Conservation (phyloP, 2,888 invertebrate species). For the Brachyopa scutellaris region DNA sequence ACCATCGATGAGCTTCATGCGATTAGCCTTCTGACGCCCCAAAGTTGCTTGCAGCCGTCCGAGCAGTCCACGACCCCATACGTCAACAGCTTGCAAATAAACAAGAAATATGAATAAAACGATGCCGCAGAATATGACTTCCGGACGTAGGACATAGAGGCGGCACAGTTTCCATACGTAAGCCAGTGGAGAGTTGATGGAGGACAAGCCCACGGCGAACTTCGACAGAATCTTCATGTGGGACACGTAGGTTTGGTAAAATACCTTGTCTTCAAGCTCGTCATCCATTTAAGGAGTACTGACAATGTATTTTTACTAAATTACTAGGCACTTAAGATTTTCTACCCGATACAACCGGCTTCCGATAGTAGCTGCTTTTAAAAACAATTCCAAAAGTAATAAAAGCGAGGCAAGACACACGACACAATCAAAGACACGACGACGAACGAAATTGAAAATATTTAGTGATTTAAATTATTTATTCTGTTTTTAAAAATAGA, state of each 20-base stretch:
- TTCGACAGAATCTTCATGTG: conserved; percentile 93
- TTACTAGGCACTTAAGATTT: background rate
- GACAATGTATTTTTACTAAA: conserved; percentile 9
- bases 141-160: conserved; percentile 90
- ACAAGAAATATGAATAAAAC: conserved; percentile 88
- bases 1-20: conserved; percentile 75
- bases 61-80: conserved; percentile 90
- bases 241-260: conserved; percentile 93
- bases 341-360: conserved; percentile 29
- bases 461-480: conserved; percentile 7
- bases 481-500: conserved; percentile 48
- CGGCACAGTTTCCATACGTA: conserved; percentile 91
- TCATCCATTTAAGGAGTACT: conserved; percentile 88
- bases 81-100: conserved; percentile 91
- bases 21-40: conserved; percentile 78
- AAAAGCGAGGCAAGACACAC: conserved; percentile 18
- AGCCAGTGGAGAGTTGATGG: conserved; percentile 87
- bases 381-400: background rate
- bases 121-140: conserved; percentile 88
- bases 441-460: conserved; percentile 21
- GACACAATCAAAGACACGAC: background rate
- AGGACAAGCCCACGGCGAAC: conserved; percentile 89
- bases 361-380: background rate
- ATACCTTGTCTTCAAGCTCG: conserved; percentile 93
- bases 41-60: conserved; percentile 81